A percentile compares a stretch with the other conserved stretches of the same genome.
Evolutionary conservation across 1,140 invertebrate species (phyloP).

Genomic region (Vollenhovia emeryi): DNA sequence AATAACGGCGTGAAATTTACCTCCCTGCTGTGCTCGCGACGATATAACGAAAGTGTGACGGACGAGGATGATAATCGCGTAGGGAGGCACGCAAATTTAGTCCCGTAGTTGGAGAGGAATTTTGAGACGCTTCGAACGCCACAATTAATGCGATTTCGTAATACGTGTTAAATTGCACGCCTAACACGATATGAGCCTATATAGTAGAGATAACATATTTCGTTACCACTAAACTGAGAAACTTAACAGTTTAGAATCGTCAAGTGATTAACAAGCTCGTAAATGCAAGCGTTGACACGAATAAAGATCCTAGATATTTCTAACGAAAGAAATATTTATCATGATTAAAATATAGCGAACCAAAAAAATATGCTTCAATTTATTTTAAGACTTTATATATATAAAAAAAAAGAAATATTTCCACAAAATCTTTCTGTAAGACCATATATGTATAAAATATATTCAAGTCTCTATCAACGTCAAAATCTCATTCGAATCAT

Average conservation of each 20-base stretch:
- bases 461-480: not conserved
- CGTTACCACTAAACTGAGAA: slow-evolving; percentile 3
- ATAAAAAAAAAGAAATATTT: not conserved
- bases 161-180: slow-evolving; percentile 38
- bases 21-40: slow-evolving; percentile 24
- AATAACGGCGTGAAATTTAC: slow-evolving; percentile 60
- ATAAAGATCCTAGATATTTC: not conserved
- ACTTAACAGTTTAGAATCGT: not conserved
- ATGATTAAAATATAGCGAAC: too few species aligned
- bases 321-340: not conserved
- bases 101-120: slow-evolving; percentile 24
- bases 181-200: slow-evolving; percentile 20
- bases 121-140: slow-evolving; percentile 24
- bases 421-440: not conserved
- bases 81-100: slow-evolving; percentile 50
- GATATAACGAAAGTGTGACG: slow-evolving; percentile 52
- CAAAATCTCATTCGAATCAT: not conserved
- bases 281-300: not conserved
- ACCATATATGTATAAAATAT: too few species aligned
- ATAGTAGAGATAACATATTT: slow-evolving; percentile 15
- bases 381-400: too few species aligned
- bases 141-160: slow-evolving; percentile 46
- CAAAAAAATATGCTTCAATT: too few species aligned
- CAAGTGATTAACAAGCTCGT: not conserved
- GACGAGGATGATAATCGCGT: slow-evolving; percentile 55